Evolutionary conservation across 2,888 invertebrate genomes (phyloP).

Genomic region (Dioctria linearis): DNA sequence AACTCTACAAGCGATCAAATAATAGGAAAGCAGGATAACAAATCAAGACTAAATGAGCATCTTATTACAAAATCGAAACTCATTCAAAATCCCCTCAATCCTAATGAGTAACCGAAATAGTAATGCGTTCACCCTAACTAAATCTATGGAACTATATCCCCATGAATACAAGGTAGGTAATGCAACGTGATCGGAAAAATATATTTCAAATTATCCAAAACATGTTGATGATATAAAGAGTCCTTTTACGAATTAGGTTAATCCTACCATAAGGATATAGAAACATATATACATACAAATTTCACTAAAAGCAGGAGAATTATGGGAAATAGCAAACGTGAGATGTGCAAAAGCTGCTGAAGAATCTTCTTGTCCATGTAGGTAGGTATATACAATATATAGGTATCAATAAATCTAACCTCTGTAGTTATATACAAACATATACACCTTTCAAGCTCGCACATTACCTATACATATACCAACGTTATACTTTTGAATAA

Average conservation of each 20-base stretch:
- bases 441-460: too few relatives aligned
- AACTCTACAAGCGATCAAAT: too few relatives aligned
- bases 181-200: constrained; percentile 10
- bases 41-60: too few relatives aligned
- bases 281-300: too few relatives aligned
- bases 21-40: too few relatives aligned
- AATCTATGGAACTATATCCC: background rate
- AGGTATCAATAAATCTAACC: background rate
- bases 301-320: too few relatives aligned
- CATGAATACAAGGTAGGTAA: background rate
- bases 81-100: too few relatives aligned
- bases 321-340: background rate
- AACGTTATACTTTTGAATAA: background rate
- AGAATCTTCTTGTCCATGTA: background rate
- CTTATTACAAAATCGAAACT: too few relatives aligned
- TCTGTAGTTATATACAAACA: background rate
- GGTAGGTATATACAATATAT: too few relatives aligned
- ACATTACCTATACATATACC: background rate
- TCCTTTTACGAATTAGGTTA: background rate
- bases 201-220: background rate
- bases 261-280: background rate
- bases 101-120: too few relatives aligned
- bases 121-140: too few relatives aligned
- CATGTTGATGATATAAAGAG: background rate
- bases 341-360: background rate